Base-by-base conservation (phyloP, 2,888 invertebrate genomes). In the Rhamnusium bicolor region DNA sequence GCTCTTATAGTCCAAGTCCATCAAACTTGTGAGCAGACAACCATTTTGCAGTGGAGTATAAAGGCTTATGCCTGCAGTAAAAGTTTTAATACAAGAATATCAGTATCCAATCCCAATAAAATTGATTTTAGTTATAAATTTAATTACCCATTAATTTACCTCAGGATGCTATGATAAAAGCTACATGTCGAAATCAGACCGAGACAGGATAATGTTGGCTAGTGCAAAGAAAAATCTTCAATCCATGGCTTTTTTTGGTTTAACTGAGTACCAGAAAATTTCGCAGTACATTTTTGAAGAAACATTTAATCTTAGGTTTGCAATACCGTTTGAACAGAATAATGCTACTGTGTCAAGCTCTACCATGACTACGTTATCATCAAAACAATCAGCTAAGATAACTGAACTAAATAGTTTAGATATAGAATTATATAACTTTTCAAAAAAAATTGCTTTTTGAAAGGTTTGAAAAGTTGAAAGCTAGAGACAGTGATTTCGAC, bases 241-340 rank as follows among this genome's bases (percentile, higher is more conserved):
- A 75, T 94, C 94, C 61, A 97, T 99, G 96, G 95, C 98, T 67
- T 99, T 97, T 89, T 99, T 99, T 88, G 99, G 98, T 78, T 92
- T 99, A 77, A 98, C 98, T 6, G 99, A 99, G 89, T 93, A 93
- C 89, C 98, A 99, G 89, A 95, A 95, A 91, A 95, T 95, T 82
- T 87, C 96, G 27, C 97, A 97, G 87, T 97, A 97, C 88, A 94
- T 98, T 81, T 98, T 98, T 87, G 98, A 98, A 86, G 95, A 96
- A 89, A 96, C 96, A 14, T 98, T 98, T 87, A 95, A 95, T 87
- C 91, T 98, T 84, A 92, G 96, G 75, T 97, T 97, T 88, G 94
- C 95, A 74, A 93, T 96, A 83, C 95, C 95, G 65, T 97, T 98
- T 88, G 95, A 95, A 83, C 98, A 98, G 88, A 95, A 96, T 88